These are phyloP conservation scores for Apoda limacodes DNA, from an alignment of 2,888 invertebrate species.

Conservation along the genomic window DNA sequence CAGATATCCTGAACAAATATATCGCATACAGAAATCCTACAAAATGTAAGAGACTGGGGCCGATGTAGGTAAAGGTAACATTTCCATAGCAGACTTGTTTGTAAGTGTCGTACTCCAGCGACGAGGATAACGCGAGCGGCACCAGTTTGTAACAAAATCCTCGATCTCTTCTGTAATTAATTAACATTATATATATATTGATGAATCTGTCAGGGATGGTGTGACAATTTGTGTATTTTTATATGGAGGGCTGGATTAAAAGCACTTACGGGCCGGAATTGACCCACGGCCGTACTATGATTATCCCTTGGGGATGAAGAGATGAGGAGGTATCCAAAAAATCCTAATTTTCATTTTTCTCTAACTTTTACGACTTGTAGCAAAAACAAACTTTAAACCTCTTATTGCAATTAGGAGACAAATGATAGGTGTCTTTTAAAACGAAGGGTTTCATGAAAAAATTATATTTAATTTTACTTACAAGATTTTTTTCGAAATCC, in stretches of 20 bases:
- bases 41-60: conserved; percentile 80
- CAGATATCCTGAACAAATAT: conserved; percentile 78
- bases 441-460: no score
- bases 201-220: no score
- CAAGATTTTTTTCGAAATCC: no score
- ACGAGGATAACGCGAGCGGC: conserved; percentile 48
- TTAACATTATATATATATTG: conserved; percentile 10
- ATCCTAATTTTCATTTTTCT: no score
- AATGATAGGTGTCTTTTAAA: no score
- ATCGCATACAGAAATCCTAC: conserved; percentile 79
- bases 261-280: neutral
- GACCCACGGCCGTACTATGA: no score
- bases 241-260: neutral
- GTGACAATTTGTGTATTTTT: neutral
- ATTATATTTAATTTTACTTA: no score
- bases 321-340: no score
- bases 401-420: no score
- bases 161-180: conserved; percentile 71
- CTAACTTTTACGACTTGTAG: no score
- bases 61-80: conserved; percentile 76
- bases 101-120: conserved; percentile 57
- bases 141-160: conserved; percentile 76
- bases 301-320: no score
- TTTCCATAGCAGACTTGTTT: conserved; percentile 78
- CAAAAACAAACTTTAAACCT: no score